Evolutionary conservation across 2,888 invertebrate genomes (phyloP), one percentile per base, ranked within the genome.

Genomic region (Dynastes grantii): DNA sequence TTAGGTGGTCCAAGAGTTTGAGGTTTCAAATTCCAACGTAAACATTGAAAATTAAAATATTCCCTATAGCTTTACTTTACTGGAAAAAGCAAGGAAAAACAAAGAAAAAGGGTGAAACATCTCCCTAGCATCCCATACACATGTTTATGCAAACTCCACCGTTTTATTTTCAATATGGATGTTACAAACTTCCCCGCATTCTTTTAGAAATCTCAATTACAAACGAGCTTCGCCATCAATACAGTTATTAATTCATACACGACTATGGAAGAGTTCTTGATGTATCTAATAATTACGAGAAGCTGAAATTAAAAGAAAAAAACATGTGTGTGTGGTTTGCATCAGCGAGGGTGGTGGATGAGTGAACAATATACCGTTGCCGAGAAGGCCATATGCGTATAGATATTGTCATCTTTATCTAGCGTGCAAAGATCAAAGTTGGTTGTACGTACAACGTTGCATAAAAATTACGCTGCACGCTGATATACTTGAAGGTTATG

Each of bases 171-270:
- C 27, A 29, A 61, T 61, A 61, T 61, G 61, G 27, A 61, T 29
- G 61, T 27, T 61, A 9, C 29, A 61, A 11, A 61, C 27, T 29
- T 11, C 61, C 29, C 11, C 22, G 61, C 29, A 61, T 61, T 61
- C 61, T 61, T 61, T 61, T 29, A 61, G 8, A 61, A 58, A 55
- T 16, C 55, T 1, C 61, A 29, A 9, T 8, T 61, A 22, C 61
- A 61, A 27, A 3, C 27, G 2, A 22, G 11, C 49, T 6, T 27
- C 22, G n/a, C 5, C 45, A 22, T 73, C 61, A 45, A 80, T 78
- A 78, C 77, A 80, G 79, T 75, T 80, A 80, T 80, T 78, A 80
- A 77, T 78, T 67, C 71, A 68, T 45, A 75, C 76, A 68, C 61
- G 61, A 63, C 8, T 70, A 27, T 61, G 76, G 67, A n/a, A 77